Percentiles rank a stretch among this genome's conserved stretches.
These are phyloP conservation scores for Parus major DNA, from an alignment of 2,113 vertebrate genomes.

Conservation along the genomic window DNA sequence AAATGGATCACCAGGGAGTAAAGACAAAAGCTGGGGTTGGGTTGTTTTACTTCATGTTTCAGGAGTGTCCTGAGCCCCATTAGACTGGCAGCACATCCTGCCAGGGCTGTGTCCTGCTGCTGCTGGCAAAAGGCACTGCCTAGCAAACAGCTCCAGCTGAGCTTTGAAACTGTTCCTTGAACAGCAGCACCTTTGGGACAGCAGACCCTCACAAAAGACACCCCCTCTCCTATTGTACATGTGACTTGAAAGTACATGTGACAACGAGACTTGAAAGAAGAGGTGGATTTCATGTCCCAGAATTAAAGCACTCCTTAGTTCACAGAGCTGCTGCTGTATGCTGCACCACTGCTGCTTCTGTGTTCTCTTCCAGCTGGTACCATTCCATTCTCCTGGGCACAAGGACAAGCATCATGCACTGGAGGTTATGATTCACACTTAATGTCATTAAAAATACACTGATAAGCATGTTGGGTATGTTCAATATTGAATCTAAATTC, in stretches of 20 bases:
- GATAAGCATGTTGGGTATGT: slow-evolving; percentile 27
- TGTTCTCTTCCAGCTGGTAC: not conserved
- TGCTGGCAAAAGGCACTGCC: not conserved
- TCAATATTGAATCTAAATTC: slow-evolving; percentile 48
- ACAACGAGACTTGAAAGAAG: not conserved
- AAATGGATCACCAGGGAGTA: not conserved
- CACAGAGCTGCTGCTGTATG: not conserved
- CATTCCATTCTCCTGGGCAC: not conserved
- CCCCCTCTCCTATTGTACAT: not conserved
- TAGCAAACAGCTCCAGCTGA: not conserved
- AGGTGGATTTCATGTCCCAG: not conserved
- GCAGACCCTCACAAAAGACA: not conserved
- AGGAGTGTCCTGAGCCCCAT: not conserved
- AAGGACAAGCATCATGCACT: slow-evolving; percentile 22
- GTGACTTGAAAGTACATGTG: too few relatives aligned
- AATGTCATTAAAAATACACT: slow-evolving; percentile 49
- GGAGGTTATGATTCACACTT: not conserved
- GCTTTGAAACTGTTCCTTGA: not conserved
- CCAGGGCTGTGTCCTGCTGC: not conserved
- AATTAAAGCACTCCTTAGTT: not conserved
- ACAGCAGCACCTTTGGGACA: not conserved
- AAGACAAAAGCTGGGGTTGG: not conserved
- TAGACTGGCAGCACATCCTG: not conserved
- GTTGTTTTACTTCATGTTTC: not conserved
- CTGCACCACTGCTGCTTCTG: not conserved